These are phyloP conservation scores for Probosciger aterrimus DNA, from an alignment of 2,113 vertebrate species.

Conservation along the genomic window DNA sequence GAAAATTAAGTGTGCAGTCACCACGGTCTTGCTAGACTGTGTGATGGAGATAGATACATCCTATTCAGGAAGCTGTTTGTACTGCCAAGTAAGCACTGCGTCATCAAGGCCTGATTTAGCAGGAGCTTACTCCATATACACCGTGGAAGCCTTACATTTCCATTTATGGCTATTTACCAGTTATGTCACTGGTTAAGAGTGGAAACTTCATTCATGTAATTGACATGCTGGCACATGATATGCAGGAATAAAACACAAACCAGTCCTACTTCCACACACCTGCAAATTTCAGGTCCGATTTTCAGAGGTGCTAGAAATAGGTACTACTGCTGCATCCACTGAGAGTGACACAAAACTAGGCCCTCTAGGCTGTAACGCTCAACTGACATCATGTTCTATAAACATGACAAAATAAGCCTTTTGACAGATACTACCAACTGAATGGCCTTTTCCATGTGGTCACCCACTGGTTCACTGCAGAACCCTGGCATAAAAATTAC, in stretches of 20 bases:
- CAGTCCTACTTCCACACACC: background rate
- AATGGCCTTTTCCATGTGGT: background rate
- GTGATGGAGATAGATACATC: background rate
- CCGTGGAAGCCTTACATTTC: conserved; percentile 33
- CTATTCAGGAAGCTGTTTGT: background rate
- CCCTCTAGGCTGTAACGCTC: background rate
- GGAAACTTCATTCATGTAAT: background rate
- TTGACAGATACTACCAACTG: background rate
- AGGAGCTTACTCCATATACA: background rate
- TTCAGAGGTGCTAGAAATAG: background rate
- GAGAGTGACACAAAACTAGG: background rate
- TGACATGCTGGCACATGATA: background rate
- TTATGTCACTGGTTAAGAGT: background rate
- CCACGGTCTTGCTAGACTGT: background rate
- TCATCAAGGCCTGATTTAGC: conserved; percentile 37
- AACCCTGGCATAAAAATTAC: background rate
- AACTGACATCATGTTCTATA: background rate
- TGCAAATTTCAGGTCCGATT: background rate
- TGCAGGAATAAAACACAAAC: background rate
- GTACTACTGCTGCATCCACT: background rate
- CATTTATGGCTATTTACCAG: conserved; percentile 31
- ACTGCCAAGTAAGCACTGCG: conserved; percentile 3
- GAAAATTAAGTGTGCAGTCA: background rate
- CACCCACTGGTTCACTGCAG: background rate
- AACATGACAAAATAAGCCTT: background rate